Conservation (phyloP, 2,113 vertebrate genomes). For the Tragelaphus imberbis region DNA sequence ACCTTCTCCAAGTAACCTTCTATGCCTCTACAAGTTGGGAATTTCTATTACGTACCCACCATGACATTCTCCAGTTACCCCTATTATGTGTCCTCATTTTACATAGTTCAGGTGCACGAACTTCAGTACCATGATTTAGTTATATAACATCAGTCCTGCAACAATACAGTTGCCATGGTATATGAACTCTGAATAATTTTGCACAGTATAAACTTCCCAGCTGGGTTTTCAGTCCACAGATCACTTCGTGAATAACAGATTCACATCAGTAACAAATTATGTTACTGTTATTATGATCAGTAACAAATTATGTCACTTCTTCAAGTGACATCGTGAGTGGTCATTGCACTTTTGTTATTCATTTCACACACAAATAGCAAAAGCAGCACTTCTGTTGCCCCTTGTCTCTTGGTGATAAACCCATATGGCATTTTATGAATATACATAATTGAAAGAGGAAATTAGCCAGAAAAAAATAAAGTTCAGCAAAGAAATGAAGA, state of each 20-base stretch:
- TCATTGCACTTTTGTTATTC: not conserved
- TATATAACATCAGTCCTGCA: not conserved
- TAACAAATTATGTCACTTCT: not conserved
- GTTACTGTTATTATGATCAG: not conserved
- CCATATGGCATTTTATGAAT: not conserved
- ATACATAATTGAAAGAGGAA: not conserved
- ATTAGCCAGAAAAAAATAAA: not conserved
- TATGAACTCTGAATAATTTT: not conserved
- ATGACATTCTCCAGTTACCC: not conserved
- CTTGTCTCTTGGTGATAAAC: not conserved
- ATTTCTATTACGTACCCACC: not conserved
- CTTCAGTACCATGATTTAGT: not conserved
- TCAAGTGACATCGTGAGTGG: not conserved
- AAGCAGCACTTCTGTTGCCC: not conserved
- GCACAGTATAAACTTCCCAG: not conserved
- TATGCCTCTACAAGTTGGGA: not conserved
- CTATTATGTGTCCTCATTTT: not conserved
- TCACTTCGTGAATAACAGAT: not conserved
- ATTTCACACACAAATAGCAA: not conserved
- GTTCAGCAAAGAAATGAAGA: not conserved
- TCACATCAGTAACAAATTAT: not conserved
- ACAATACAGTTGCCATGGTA: not conserved
- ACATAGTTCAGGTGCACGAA: not conserved
- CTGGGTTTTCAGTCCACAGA: not conserved
- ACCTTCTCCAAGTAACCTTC: not conserved